phyloP scores from a whole-genome alignment of 2,797 vertebrate genomes.

The Loris lydekkerianus region DNA sequence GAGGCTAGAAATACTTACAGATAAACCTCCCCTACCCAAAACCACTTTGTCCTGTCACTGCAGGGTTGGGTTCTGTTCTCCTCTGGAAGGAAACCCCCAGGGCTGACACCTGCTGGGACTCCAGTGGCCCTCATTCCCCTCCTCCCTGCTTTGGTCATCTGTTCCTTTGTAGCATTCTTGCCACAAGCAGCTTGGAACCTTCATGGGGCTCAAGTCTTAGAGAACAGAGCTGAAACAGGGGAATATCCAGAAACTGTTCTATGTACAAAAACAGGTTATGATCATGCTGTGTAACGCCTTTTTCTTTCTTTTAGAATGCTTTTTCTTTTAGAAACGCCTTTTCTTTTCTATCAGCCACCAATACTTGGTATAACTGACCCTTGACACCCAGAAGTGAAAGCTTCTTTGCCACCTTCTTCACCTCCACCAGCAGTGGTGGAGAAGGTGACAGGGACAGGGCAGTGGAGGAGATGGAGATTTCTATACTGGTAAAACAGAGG shows the following conservation, averaged over 20 bases:
- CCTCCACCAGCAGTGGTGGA: neutral
- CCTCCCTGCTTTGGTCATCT: neutral
- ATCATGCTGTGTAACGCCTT: neutral
- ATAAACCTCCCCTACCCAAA: neutral
- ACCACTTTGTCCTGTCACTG: too few species aligned
- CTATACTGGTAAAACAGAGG: constrained; percentile 69
- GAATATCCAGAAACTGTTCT: neutral
- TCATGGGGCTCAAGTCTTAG: neutral
- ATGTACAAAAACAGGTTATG: neutral
- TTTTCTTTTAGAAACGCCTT: too few species aligned
- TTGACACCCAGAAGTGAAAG: neutral
- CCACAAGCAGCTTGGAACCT: neutral
- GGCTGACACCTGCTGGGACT: neutral
- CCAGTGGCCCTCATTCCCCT: neutral
- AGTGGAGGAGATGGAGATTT: constrained; percentile 6
- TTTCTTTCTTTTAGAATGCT: neutral
- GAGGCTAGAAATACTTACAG: neutral
- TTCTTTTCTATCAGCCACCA: neutral
- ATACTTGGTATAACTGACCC: neutral
- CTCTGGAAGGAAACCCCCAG: neutral
- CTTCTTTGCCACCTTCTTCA: neutral
- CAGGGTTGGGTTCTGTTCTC: neutral
- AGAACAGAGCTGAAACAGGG: neutral
- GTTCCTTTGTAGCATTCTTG: neutral
- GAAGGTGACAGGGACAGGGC: neutral